A percentile compares a stretch with the other conserved stretches of the same genome.
Evolutionary conservation across 2,797 vertebrate species (phyloP).

Genomic region (Diplodus puntazzo): DNA sequence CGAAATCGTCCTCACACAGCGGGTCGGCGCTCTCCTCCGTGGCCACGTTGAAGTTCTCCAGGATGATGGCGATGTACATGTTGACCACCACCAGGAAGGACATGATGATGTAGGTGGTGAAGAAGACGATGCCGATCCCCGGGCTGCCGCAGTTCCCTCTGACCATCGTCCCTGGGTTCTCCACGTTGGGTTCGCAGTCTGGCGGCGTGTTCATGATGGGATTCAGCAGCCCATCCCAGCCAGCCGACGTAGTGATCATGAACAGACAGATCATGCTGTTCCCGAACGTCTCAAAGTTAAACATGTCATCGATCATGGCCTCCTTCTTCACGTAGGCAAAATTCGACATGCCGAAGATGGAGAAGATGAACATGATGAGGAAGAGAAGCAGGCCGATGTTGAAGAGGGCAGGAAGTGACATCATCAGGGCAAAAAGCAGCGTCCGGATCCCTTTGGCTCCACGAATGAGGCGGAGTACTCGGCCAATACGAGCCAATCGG

Average conservation of each 20-base stretch:
- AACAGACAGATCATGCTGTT: constrained; percentile 98
- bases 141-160: constrained; percentile 92
- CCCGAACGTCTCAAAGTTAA: constrained; percentile 97
- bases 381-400: constrained; percentile 97
- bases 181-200: constrained; percentile 89
- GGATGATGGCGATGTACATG: constrained; percentile 98
- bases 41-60: constrained; percentile 97
- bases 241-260: constrained; percentile 94
- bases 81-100: constrained; percentile 96
- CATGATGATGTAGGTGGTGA: constrained; percentile 95
- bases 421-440: constrained; percentile 94
- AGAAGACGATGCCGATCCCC: constrained; percentile 91
- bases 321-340: constrained; percentile 95
- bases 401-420: constrained; percentile 97
- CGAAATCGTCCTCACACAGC: constrained; percentile 94
- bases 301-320: constrained; percentile 92
- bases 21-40: constrained; percentile 94
- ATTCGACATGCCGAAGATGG: constrained; percentile 98
- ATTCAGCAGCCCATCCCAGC: constrained; percentile 93
- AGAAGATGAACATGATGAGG: constrained; percentile 98
- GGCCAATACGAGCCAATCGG: constrained; percentile 93
- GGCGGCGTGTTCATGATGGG: constrained; percentile 92
- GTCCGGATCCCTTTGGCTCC: constrained; percentile 96
- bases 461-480: constrained; percentile 92
- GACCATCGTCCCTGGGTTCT: constrained; percentile 88